These are phyloP conservation scores for Enteromius trimaculatus DNA, from an alignment of 2,797 vertebrate genomes.

Conservation along the genomic window DNA sequence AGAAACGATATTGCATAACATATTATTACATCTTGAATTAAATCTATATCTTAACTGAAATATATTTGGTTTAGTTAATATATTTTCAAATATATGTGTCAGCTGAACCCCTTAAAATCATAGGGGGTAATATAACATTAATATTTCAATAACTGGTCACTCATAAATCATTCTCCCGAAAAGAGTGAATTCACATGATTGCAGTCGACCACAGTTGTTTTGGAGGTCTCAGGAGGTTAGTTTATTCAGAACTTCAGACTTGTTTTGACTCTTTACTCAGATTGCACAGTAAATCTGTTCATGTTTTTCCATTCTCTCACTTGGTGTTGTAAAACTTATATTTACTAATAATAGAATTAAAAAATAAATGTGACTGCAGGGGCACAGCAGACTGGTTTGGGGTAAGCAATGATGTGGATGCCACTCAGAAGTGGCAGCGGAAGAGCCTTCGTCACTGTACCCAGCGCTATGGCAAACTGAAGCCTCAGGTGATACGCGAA, in stretches of 20 bases:
- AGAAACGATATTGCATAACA: not conserved
- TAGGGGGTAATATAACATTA: not conserved
- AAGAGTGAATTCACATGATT: constrained; percentile 28
- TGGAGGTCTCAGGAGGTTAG: not conserved
- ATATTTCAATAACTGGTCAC: not conserved
- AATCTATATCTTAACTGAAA: not conserved
- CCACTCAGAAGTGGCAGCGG: constrained; percentile 94
- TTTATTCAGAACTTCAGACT: not conserved
- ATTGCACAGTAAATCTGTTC: not conserved
- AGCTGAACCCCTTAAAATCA: not conserved
- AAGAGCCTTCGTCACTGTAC: constrained; percentile 96
- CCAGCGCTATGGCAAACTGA: constrained; percentile 94
- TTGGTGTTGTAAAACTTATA: not conserved
- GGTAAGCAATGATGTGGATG: constrained; percentile 91
- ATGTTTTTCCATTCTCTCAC: constrained; percentile 1
- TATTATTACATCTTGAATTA: not conserved
- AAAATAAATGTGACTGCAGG: constrained; percentile 72
- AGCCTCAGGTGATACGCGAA: constrained; percentile 92
- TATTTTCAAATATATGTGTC: not conserved
- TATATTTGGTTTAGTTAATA: no score
- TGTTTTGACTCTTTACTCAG: constrained; percentile 1
- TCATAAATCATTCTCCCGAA: no score
- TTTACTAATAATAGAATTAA: not conserved
- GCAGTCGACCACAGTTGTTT: constrained; percentile 7
- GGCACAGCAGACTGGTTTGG: constrained; percentile 98